These are phyloP conservation scores for Sphenopsis melanotis DNA, from an alignment of 2,797 vertebrate genomes.

Conservation along the genomic window DNA sequence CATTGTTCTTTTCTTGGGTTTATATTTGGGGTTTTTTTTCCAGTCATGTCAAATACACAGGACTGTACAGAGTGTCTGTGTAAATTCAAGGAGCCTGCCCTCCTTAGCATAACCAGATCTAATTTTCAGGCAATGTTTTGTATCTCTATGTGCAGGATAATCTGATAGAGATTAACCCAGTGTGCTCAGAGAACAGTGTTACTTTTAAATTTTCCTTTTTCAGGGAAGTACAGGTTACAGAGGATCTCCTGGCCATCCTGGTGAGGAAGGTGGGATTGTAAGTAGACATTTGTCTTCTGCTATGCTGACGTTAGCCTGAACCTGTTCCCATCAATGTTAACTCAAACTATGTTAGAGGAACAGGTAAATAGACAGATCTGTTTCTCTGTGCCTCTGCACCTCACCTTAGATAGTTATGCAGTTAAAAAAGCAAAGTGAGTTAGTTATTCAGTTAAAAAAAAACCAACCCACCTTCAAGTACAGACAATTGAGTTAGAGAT, in stretches of 20 bases:
- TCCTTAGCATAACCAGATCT: not conserved
- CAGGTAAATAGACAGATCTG: not conserved
- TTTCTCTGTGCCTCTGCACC: not conserved
- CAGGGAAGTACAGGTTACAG: slow-evolving; percentile 78
- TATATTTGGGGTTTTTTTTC: not conserved
- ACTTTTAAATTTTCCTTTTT: not conserved
- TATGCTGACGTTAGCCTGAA: not conserved
- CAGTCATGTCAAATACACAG: not conserved
- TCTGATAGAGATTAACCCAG: not conserved
- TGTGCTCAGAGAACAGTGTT: not conserved
- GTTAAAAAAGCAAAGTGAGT: not conserved
- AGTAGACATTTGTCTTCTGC: slow-evolving; percentile 62
- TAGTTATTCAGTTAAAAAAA: not conserved
- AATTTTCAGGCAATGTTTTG: not conserved
- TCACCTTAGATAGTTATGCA: not conserved
- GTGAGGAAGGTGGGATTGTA: slow-evolving; percentile 84
- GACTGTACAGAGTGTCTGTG: not conserved
- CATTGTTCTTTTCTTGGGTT: not conserved
- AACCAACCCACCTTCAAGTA: not conserved
- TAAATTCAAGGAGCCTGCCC: not conserved
- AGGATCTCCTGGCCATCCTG: slow-evolving; percentile 83
- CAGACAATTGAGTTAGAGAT: not conserved
- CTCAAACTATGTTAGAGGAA: not conserved
- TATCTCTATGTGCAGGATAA: not conserved
- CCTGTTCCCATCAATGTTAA: not conserved